A percentile compares a stretch with the other conserved stretches of the same genome.
phyloP scores from a whole-genome alignment of 2,113 vertebrate species.

The Megaceryle torquata region DNA sequence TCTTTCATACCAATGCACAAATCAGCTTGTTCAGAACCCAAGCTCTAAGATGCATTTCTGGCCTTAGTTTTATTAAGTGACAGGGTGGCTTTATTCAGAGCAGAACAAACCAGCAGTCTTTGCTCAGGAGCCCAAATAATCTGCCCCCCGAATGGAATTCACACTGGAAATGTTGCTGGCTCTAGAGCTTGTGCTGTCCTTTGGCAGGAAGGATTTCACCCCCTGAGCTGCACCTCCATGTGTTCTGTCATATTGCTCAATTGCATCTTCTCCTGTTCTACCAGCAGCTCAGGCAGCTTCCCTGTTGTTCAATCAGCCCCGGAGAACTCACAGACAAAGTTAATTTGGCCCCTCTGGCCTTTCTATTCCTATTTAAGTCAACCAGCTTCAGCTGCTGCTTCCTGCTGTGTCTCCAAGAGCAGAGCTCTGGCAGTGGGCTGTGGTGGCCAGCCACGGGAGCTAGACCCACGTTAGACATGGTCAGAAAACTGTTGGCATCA shows the following conservation, averaged over 20 bases:
- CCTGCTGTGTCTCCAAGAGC: neutral
- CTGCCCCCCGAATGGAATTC: neutral
- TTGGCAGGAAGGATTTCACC: neutral
- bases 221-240: neutral
- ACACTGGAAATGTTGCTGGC: neutral
- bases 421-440: rapidly evolving
- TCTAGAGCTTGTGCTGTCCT: neutral
- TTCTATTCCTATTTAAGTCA: neutral
- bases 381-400: neutral
- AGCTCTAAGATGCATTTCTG: neutral
- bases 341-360: neutral
- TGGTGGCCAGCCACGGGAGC: neutral
- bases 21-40: neutral
- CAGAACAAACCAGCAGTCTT: neutral
- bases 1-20: neutral
- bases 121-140: neutral
- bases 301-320: neutral
- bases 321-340: neutral
- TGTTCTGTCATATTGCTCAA: neutral
- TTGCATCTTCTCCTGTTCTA: rapidly evolving
- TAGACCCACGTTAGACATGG: rapidly evolving
- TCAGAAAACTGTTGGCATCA: neutral
- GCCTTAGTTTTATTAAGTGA: neutral
- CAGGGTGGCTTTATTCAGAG: neutral
- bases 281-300: neutral